These are phyloP conservation scores for Crenichthys baileyi DNA, from an alignment of 2,797 vertebrate species.

Conservation along the genomic window DNA sequence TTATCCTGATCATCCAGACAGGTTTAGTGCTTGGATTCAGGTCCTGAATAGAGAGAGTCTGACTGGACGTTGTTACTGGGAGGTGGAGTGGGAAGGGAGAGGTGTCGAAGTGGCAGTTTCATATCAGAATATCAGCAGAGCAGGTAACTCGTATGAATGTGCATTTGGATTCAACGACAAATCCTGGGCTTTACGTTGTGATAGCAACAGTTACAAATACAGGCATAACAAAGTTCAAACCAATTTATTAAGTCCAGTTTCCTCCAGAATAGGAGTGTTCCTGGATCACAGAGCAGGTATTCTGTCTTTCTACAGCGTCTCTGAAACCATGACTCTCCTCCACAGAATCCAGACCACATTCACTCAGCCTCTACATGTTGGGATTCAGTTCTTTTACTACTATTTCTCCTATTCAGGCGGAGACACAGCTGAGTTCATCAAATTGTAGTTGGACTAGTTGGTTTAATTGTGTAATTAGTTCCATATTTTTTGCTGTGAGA, in stretches of 20 bases:
- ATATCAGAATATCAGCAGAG: not conserved
- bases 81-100: conserved; percentile 4
- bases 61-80: not conserved
- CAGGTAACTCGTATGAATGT: not conserved
- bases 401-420: not conserved
- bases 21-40: not conserved
- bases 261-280: not conserved
- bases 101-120: not conserved
- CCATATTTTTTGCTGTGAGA: not conserved
- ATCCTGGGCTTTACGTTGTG: conserved; percentile 6
- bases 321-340: not conserved
- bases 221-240: not conserved
- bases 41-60: conserved; percentile 2
- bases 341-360: not conserved
- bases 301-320: not conserved
- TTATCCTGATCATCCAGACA: not conserved
- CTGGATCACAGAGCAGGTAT: not conserved
- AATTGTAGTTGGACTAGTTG: not conserved
- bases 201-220: not conserved
- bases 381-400: not conserved
- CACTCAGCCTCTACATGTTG: not conserved
- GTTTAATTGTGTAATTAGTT: not conserved
- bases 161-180: not conserved
- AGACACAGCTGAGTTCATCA: not conserved
- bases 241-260: not conserved